A percentile compares a stretch with the other conserved stretches of the same genome.
phyloP scores from a whole-genome alignment of 2,113 vertebrate genomes.

The Chunga burmeisteri region DNA sequence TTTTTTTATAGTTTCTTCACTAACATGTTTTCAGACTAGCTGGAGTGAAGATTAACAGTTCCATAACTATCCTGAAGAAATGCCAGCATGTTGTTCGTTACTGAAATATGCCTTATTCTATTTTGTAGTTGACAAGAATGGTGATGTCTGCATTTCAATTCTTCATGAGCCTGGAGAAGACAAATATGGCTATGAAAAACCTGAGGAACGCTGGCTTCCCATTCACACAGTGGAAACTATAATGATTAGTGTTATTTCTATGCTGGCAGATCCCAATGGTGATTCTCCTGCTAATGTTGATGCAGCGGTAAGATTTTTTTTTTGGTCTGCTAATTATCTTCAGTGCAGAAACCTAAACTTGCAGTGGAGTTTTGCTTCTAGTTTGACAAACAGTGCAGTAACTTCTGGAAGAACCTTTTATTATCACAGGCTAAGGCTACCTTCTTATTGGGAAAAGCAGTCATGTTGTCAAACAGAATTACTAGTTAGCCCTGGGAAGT shows the following conservation, averaged over 20 bases:
- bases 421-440: not conserved
- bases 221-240: constrained; percentile 99
- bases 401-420: not conserved
- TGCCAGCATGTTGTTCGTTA: not conserved
- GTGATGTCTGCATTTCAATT: constrained; percentile 99
- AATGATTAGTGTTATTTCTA: constrained; percentile 99
- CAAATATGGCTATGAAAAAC: constrained; percentile 99
- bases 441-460: not conserved
- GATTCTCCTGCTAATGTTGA: constrained; percentile 98
- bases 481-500: not conserved
- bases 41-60: not conserved
- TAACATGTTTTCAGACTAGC: not conserved
- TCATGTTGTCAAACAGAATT: not conserved
- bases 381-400: not conserved
- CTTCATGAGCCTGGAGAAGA: constrained; percentile 98
- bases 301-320: constrained; percentile 87
- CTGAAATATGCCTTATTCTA: constrained; percentile 38
- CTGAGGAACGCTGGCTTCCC: constrained; percentile 98
- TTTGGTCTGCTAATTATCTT: not conserved
- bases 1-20: not conserved
- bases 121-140: constrained; percentile 95
- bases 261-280: constrained; percentile 98
- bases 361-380: not conserved
- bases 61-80: not conserved
- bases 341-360: not conserved